These are phyloP conservation scores for Aphelenchoides avenae DNA, from an alignment of 1,140 invertebrate species.

Conservation along the genomic window DNA sequence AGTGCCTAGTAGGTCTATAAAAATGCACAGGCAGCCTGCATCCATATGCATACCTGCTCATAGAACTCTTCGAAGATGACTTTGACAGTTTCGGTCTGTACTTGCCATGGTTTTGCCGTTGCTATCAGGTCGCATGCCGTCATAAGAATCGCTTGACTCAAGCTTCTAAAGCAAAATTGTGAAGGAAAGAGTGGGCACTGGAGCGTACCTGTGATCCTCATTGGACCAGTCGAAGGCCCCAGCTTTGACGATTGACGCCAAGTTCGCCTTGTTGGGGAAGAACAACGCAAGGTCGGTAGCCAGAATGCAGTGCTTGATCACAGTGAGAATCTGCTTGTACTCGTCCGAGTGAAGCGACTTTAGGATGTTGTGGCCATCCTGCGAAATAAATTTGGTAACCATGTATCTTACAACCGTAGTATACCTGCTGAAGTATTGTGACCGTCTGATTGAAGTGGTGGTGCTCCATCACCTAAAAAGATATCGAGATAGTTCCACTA, in stretches of 20 bases:
- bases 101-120: constrained; percentile 76
- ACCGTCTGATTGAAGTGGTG: constrained; percentile 83
- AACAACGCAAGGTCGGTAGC: constrained; percentile 77
- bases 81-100: constrained; percentile 74
- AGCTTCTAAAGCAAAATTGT: constrained; percentile 59
- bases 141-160: constrained; percentile 74
- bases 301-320: constrained; percentile 75
- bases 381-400: constrained; percentile 60
- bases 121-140: constrained; percentile 77
- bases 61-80: constrained; percentile 83
- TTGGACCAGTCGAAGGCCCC: constrained; percentile 45
- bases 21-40: background rate
- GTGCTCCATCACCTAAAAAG: too few relatives aligned
- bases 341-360: constrained; percentile 68
- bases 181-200: background rate
- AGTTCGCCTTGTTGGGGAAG: constrained; percentile 71
- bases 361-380: constrained; percentile 76
- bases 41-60: constrained; percentile 66
- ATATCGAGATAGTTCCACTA: too few relatives aligned
- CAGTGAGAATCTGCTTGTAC: constrained; percentile 72
- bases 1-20: background rate
- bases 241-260: constrained; percentile 39
- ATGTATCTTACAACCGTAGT: background rate
- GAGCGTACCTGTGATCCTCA: constrained; percentile 34
- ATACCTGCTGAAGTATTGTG: constrained; percentile 71